phyloP scores from a whole-genome alignment of 2,797 vertebrate species.

The Gobionotothen gibberifrons region DNA sequence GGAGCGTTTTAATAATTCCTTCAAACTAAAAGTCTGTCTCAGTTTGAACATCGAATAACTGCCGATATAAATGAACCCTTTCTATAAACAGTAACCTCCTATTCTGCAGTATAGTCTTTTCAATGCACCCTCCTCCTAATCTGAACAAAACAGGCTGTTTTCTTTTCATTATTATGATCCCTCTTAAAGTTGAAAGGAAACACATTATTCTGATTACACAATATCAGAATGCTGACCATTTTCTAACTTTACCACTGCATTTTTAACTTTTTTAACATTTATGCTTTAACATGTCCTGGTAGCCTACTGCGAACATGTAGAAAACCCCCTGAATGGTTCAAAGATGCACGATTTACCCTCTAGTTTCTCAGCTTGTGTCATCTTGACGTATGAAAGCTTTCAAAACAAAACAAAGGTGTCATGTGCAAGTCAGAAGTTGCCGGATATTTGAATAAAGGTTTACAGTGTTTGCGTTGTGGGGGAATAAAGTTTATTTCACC shows the following conservation, averaged over 20 bases:
- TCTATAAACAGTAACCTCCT: not conserved
- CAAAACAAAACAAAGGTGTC: not conserved
- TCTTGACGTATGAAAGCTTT: not conserved
- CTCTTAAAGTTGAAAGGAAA: not conserved
- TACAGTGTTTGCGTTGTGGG: not conserved
- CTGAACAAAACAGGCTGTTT: not conserved
- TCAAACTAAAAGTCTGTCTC: slow-evolving; percentile 36
- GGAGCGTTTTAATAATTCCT: slow-evolving; percentile 2
- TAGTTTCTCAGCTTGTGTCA: not conserved
- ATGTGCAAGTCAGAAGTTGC: not conserved
- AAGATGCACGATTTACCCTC: not conserved
- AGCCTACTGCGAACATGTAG: not conserved
- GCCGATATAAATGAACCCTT: not conserved
- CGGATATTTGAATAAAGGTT: not conserved
- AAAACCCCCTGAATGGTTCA: not conserved
- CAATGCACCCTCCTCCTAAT: not conserved
- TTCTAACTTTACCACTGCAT: not conserved
- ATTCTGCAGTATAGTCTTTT: not conserved
- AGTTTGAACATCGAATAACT: not conserved
- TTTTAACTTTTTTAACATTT: not conserved
- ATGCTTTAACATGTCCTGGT: not conserved
- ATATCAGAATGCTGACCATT: not conserved
- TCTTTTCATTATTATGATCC: not conserved
- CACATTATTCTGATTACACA: not conserved
- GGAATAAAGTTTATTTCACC: not conserved